Percentiles rank a stretch among this genome's conserved stretches.
phyloP scores from a whole-genome alignment of 2,113 vertebrate species.

The Panthera tigris region DNA sequence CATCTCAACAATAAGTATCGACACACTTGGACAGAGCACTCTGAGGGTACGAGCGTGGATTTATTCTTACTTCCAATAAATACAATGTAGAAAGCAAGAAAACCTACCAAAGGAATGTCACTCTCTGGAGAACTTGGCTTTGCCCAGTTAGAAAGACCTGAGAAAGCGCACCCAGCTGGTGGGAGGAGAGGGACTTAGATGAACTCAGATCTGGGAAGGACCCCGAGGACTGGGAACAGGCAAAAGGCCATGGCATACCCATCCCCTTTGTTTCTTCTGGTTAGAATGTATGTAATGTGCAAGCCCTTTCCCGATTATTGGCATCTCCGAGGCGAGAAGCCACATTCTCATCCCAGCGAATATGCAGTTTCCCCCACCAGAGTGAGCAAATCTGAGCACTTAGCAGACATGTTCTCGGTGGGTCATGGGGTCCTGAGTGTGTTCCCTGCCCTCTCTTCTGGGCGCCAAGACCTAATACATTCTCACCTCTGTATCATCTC shows the following conservation, averaged over 20 bases:
- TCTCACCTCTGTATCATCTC: background rate
- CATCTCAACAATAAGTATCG: background rate
- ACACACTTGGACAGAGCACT: background rate
- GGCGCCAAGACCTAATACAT: background rate
- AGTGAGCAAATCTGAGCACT: background rate
- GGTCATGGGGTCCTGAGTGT: background rate
- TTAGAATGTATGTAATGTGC: background rate
- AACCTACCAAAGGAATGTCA: background rate
- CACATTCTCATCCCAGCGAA: background rate
- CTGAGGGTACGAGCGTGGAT: background rate
- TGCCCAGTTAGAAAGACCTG: background rate
- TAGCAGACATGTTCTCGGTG: background rate
- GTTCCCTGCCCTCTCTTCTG: background rate
- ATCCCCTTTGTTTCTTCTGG: background rate
- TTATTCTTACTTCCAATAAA: background rate
- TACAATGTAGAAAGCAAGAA: background rate
- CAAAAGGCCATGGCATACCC: accelerated
- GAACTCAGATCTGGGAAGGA: background rate
- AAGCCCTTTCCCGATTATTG: background rate
- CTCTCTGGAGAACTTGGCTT: background rate
- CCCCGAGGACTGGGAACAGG: background rate
- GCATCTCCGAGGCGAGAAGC: background rate
- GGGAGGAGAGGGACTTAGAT: background rate
- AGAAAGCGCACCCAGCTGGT: background rate
- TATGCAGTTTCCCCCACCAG: background rate